These are phyloP conservation scores for Stomatorhinus ivindoensis DNA, from an alignment of 2,113 vertebrate genomes.

Conservation along the genomic window DNA sequence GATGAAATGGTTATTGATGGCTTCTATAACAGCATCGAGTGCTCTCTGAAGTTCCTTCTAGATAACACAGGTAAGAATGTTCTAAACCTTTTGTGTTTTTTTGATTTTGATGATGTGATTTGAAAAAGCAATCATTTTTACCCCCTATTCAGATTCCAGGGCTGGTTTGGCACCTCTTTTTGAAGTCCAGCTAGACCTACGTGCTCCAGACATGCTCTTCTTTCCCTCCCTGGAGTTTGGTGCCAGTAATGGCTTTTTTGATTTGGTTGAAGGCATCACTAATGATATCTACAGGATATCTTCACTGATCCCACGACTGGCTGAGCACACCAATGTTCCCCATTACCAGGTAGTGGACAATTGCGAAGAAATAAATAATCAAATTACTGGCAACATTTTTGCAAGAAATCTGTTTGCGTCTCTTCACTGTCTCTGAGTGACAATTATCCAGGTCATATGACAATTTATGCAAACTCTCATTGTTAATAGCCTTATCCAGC, in stretches of 20 bases:
- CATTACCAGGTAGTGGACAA: constrained; percentile 78
- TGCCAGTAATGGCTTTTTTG: constrained; percentile 60
- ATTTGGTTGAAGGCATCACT: constrained; percentile 68
- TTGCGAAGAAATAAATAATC: not conserved
- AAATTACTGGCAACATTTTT: not conserved
- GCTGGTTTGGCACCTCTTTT: constrained; percentile 66
- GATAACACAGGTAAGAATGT: constrained; percentile 74
- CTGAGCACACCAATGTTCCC: constrained; percentile 43
- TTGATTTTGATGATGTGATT: not conserved
- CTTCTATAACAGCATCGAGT: constrained; percentile 73
- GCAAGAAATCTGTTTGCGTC: not conserved
- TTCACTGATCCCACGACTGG: constrained; percentile 71
- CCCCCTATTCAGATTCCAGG: constrained; percentile 57
- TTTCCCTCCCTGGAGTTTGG: constrained; percentile 72
- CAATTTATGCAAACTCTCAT: not conserved
- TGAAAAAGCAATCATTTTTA: not conserved
- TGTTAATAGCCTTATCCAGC: not conserved
- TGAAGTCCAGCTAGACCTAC: constrained; percentile 73
- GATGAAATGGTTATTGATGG: constrained; percentile 83
- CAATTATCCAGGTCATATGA: not conserved
- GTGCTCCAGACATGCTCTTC: constrained; percentile 74
- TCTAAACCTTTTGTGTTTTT: not conserved
- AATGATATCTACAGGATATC: constrained; percentile 67
- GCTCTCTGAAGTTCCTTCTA: constrained; percentile 79
- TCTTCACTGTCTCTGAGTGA: not conserved